Evolutionary conservation across 2,888 invertebrate species (phyloP), one percentile per base, ranked within the genome.

Genomic region (Pardosa pseudoannulata): DNA sequence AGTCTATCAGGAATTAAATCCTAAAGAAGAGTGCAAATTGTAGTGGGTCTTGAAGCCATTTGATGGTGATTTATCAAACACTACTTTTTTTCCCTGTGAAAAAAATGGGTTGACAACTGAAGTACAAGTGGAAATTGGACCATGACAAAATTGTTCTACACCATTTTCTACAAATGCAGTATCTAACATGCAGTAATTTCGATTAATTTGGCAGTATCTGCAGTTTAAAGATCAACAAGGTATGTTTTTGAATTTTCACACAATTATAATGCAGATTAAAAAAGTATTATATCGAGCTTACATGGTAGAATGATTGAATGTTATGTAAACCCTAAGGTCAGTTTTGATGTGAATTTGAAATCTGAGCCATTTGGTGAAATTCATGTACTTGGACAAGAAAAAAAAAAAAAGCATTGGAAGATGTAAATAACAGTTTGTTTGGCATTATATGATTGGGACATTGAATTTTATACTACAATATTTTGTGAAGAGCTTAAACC

Each of bases 111-210:
- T n/a, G n/a, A n/a, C n/a, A n/a, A n/a, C n/a, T n/a, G n/a, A n/a
- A 6, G 39, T 85, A 19, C 7, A 50, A 31, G 16, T 79, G 5
- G 85, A 85, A 72, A 70, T 88, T 73, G 88, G 88, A 41, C 90
- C 89, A 91, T 95, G 97, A 89, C 95, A 97, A 90, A 97, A 97
- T 92, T 98, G 98, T 91, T 97, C 97, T 19, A 98, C 98, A 50
- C 95, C 99, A 0, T 96, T 96, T 91, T 98, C 98, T 0, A 98
- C 97, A 89, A 99, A 99, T 92, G 97, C 97, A 32, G 96, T 98
- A 0, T 97, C 98, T 75, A 98, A 98, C 89, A 98, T 97, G 91
- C 90, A 94, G 97, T 65, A 96, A 94, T 95, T 89, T 95, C 96
- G 90, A 94, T 97, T 65, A 96, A 96, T 1, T 92, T 98, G 36